Base-by-base conservation (phyloP, 2,113 vertebrate genomes). In the Ceyx cyanopectus region DNA sequence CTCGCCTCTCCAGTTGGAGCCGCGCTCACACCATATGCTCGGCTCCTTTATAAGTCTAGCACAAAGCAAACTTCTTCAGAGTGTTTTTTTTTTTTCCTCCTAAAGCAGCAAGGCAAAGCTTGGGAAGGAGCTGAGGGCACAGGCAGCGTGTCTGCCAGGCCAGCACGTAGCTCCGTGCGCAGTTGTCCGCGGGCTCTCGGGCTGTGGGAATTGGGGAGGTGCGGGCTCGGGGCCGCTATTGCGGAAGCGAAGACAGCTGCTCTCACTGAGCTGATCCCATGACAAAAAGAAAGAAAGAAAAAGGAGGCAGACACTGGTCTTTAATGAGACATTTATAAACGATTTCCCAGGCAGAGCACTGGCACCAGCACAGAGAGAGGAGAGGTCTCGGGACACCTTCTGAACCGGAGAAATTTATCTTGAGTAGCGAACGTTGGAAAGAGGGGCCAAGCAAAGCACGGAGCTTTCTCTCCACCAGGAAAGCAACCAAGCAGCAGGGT, bases 231-330 rank as follows among this genome's bases (percentile, higher is more conserved):
- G 87, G 84, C 78, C 69, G 89, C 77, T 79, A 6, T 13, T 58
- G 66, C 41, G 53, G 81, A 92, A 92, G 81, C 13, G 75, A 74
- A 37, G 84, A 96, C 92, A 96, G 94, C 95, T 96, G 94, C 92
- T 92, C 89, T 81, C 91, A 87, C 67, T 10, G 87, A 95, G 91
- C 91, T 85, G 89, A 96, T 91, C 95, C 68, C 3, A 62, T 57
- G 84, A 81, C 86, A 93, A 81, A 92, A 69, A 87, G 72, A 91
- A 73, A 95, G 85, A 85, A 89, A 37, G 37, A 37, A 37, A 37
- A 92, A 93, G 87, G 87, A 93, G 94, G 89, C 94, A 93, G 84
- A 80, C 81, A 74, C 53, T 73, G 79, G 81, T 77, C 89, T 91
- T 83, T 93, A 94, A 94, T 67, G 87, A 89, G 96, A 91, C 81